Percentiles rank a stretch among this genome's conserved stretches.
phyloP scores from a whole-genome alignment of 2,797 vertebrate species.

The Acanthurus lineatus region DNA sequence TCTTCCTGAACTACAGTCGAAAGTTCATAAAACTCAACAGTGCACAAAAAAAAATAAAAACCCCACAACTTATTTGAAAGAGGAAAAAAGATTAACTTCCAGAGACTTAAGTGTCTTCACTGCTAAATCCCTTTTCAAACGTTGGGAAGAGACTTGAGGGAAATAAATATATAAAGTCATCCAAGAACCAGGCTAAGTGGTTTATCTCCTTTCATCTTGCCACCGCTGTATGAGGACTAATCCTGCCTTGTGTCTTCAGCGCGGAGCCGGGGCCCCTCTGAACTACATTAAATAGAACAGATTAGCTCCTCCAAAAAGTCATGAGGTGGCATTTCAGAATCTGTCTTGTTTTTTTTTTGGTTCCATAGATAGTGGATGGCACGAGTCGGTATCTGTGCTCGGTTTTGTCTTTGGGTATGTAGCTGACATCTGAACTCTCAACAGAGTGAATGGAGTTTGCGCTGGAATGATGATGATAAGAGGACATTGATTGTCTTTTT shows the following conservation, averaged over 20 bases:
- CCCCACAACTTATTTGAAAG: constrained; percentile 76
- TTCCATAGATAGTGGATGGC: constrained; percentile 63
- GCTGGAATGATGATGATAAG: constrained; percentile 55
- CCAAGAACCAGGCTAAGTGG: constrained; percentile 82
- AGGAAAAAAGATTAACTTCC: constrained; percentile 79
- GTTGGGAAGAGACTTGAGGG: constrained; percentile 76
- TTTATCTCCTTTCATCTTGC: constrained; percentile 86
- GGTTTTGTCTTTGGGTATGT: constrained; percentile 58
- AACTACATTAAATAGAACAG: constrained; percentile 83
- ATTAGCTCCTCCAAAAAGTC: constrained; percentile 82
- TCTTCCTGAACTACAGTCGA: constrained; percentile 54
- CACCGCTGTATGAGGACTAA: constrained; percentile 78
- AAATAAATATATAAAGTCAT: constrained; percentile 87
- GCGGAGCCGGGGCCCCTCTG: constrained; percentile 65
- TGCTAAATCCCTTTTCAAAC: constrained; percentile 84
- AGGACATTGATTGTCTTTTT: constrained; percentile 63
- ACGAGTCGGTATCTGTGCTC: constrained; percentile 58
- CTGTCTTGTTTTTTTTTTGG: constrained; percentile 53
- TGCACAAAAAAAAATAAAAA: constrained; percentile 36
- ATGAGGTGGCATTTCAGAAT: constrained; percentile 80
- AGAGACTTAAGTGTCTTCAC: constrained; percentile 80
- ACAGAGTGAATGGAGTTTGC: constrained; percentile 24
- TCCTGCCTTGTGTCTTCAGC: constrained; percentile 80
- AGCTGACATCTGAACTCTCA: constrained; percentile 66
- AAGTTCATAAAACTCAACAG: constrained; percentile 78